Percentiles rank a stretch among this genome's conserved stretches.
These are phyloP conservation scores for Pterophyllum scalare DNA, from an alignment of 2,113 vertebrate species.

Conservation along the genomic window DNA sequence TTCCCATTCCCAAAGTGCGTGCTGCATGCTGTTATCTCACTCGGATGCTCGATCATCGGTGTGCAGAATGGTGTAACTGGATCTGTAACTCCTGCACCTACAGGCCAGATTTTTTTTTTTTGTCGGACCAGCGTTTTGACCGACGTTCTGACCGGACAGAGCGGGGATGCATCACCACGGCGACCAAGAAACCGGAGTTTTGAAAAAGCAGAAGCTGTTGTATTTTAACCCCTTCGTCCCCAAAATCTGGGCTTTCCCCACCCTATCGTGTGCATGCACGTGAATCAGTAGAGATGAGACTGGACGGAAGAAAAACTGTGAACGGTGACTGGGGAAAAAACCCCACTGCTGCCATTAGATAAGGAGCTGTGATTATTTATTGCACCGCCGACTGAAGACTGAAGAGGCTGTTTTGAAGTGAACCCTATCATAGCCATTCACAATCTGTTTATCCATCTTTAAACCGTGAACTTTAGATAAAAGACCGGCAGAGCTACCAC, in stretches of 20 bases:
- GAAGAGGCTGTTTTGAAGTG: not conserved
- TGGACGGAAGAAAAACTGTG: not conserved
- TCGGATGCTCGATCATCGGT: not conserved
- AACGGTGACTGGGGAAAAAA: not conserved
- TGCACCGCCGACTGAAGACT: not conserved
- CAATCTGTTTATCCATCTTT: rapidly evolving
- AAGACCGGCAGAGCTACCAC: rapidly evolving
- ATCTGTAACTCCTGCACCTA: not conserved
- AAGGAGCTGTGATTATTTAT: too few relatives aligned
- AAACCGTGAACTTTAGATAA: not conserved
- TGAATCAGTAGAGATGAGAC: not conserved
- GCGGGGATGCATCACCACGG: not conserved
- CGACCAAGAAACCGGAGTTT: not conserved
- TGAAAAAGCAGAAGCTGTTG: not conserved
- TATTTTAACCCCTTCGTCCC: not conserved
- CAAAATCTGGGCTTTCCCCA: not conserved
- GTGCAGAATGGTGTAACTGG: not conserved
- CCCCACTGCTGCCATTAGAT: too few relatives aligned
- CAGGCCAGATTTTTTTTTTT: not conserved
- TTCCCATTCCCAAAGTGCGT: not conserved
- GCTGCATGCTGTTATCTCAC: not conserved
- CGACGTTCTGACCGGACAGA: not conserved
- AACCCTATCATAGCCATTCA: not conserved
- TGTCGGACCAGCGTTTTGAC: too few relatives aligned
- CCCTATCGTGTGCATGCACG: not conserved